A percentile compares a stretch with the other conserved stretches of the same genome.
Evolutionary conservation across 2,888 invertebrate genomes (phyloP).

Genomic region (Shargacucullia verbasci): DNA sequence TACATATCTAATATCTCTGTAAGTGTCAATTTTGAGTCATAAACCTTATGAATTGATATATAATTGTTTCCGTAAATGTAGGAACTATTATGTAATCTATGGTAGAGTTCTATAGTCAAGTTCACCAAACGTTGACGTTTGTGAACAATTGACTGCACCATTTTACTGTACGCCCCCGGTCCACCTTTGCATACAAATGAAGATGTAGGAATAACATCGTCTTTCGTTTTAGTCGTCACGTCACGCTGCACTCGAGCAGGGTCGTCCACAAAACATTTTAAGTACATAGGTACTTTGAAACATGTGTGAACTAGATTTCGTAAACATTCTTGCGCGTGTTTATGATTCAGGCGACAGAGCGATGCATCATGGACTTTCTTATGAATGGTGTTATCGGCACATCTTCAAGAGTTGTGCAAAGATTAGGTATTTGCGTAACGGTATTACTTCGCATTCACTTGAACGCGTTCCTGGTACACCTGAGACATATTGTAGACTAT

Average conservation of each 20-base stretch:
- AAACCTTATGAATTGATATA: conserved; percentile 20
- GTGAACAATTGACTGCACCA: conserved; percentile 28
- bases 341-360: conserved; percentile 29
- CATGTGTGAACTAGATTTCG: conserved; percentile 34
- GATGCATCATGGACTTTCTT: conserved; percentile 22
- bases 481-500: no score
- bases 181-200: conserved; percentile 54
- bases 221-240: conserved; percentile 16
- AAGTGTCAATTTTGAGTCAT: conserved; percentile 8
- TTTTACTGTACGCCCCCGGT: conserved; percentile 14
- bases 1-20: neutral
- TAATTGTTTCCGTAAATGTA: conserved; percentile 48
- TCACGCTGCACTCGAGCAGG: conserved; percentile 1
- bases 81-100: conserved; percentile 34
- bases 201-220: conserved; percentile 14
- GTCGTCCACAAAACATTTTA: conserved; percentile 12
- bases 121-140: conserved; percentile 59
- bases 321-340: conserved; percentile 30
- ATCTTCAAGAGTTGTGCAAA: conserved; percentile 14
- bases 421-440: conserved; percentile 2
- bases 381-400: conserved; percentile 11
- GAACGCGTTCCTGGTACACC: neutral
- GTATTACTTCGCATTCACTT: conserved; percentile 8
- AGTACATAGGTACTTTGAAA: conserved; percentile 2
- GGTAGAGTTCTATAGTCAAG: conserved; percentile 52